Percentiles rank a stretch among this genome's conserved stretches.
These are phyloP conservation scores for Helleia helle DNA, from an alignment of 2,888 invertebrate species.

Conservation along the genomic window DNA sequence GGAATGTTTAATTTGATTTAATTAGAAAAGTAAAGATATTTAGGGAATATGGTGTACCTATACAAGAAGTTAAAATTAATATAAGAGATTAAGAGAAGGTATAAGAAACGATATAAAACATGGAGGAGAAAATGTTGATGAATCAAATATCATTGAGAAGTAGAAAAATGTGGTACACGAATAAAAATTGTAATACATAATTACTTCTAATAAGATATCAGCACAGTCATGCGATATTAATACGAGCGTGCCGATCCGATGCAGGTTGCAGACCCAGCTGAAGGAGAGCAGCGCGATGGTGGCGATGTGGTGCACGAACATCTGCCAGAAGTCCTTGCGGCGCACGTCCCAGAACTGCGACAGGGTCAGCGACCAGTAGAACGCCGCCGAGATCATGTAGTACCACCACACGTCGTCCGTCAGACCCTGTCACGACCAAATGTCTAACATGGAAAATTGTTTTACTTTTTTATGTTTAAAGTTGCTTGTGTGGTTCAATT, in stretches of 20 bases:
- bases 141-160: background rate
- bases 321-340: constrained; percentile 95
- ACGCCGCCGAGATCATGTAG: constrained; percentile 95
- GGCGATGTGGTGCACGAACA: constrained; percentile 95
- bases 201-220: constrained; percentile 90
- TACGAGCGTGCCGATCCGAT: constrained; percentile 92
- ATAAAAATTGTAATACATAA: constrained; percentile 15
- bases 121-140: constrained; percentile 72
- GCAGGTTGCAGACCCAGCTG: constrained; percentile 96
- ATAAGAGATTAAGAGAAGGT: too few relatives aligned
- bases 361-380: constrained; percentile 95
- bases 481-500: too few relatives aligned
- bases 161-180: background rate
- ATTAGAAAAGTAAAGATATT: too few relatives aligned
- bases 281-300: constrained; percentile 92
- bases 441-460: too few relatives aligned
- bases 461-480: too few relatives aligned
- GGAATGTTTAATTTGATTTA: constrained; percentile 34
- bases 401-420: constrained; percentile 94
- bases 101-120: constrained; percentile 46
- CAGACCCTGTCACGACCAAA: constrained; percentile 94
- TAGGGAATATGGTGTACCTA: too few relatives aligned
- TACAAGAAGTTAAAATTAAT: too few relatives aligned
- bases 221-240: constrained; percentile 90
- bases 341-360: constrained; percentile 96